Evolutionary conservation across 2,113 vertebrate genomes (phyloP).

Genomic region (Nothocercus nigrocapillus): DNA sequence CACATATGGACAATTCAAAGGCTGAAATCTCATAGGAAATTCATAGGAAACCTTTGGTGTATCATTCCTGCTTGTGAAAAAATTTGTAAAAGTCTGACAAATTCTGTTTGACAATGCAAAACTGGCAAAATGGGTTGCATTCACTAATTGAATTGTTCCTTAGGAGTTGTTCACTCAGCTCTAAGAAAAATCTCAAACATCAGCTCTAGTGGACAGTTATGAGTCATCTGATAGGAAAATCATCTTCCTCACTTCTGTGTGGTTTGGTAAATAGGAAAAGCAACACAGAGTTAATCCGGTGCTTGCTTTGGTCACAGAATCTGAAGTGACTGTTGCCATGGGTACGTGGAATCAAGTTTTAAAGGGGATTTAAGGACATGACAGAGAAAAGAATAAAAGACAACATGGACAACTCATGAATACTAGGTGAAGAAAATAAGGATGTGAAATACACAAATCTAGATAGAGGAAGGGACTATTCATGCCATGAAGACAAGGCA

Average conservation of each 20-base stretch:
- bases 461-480: not conserved
- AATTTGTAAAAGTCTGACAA: not conserved
- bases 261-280: constrained; percentile 53
- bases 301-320: constrained; percentile 42
- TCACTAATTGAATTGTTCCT: not conserved
- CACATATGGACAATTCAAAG: not conserved
- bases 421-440: not conserved
- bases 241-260: constrained; percentile 13
- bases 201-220: not conserved
- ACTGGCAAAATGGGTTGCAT: not conserved
- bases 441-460: not conserved
- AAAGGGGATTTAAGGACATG: constrained; percentile 31
- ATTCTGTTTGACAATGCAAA: not conserved
- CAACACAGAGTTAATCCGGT: constrained; percentile 29
- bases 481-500: not conserved
- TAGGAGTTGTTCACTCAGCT: not conserved
- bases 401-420: constrained; percentile 19
- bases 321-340: constrained; percentile 60
- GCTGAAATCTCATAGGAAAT: not conserved
- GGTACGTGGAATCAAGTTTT: constrained; percentile 19
- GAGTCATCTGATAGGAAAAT: constrained; percentile 52
- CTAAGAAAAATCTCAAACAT: not conserved
- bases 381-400: not conserved
- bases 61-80: not conserved
- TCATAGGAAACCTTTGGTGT: not conserved